These are phyloP conservation scores for Choloepus hoffmanni DNA, from an alignment of 2,113 vertebrate genomes.

Conservation along the genomic window DNA sequence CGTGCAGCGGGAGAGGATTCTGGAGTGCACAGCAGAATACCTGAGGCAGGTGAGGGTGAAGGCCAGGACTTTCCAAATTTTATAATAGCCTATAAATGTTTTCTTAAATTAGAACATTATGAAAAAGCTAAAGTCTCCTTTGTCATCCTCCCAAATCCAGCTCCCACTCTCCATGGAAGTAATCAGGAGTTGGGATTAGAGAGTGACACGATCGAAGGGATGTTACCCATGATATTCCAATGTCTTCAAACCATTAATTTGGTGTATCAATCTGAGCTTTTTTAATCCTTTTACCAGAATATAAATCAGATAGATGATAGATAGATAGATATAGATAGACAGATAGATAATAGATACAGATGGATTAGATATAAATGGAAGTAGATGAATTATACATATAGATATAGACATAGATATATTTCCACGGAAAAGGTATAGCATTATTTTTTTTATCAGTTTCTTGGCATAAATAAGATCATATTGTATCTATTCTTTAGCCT, in stretches of 20 bases:
- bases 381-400: not conserved
- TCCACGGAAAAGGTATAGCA: not conserved
- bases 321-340: not conserved
- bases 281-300: not conserved
- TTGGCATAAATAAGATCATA: not conserved
- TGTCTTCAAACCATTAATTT: not conserved
- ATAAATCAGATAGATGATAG: not conserved
- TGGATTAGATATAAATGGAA: too few species aligned
- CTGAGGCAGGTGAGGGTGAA: not conserved
- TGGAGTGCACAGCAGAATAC: not conserved
- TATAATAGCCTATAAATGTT: not conserved
- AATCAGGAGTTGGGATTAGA: not conserved
- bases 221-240: not conserved
- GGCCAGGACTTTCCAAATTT: not conserved
- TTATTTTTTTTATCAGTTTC: not conserved
- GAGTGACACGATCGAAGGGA: not conserved
- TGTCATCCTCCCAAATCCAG: not conserved
- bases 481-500: not conserved
- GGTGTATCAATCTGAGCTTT: not conserved
- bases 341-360: not conserved
- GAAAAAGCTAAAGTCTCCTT: not conserved
- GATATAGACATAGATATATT: not conserved
- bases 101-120: not conserved
- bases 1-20: not conserved
- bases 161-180: not conserved